Evolutionary conservation across 2,888 invertebrate genomes (phyloP).

Genomic region (Ochropleura leucogaster): DNA sequence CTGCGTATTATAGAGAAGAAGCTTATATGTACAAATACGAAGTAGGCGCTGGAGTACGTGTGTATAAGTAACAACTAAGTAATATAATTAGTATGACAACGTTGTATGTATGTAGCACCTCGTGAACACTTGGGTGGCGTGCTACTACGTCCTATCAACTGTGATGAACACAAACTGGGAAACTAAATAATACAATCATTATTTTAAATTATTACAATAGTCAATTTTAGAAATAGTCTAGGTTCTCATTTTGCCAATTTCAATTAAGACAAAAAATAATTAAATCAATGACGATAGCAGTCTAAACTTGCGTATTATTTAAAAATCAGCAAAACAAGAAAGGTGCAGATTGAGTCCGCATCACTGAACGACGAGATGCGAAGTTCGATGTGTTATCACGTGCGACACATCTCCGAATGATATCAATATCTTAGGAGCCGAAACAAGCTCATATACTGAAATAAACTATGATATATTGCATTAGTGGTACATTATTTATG

Average conservation of each 20-base stretch:
- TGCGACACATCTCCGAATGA: neutral
- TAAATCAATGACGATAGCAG: neutral
- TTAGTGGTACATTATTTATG: constrained; percentile 48
- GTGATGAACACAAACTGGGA: constrained; percentile 37
- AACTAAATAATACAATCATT: constrained; percentile 31
- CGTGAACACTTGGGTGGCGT: constrained; percentile 72
- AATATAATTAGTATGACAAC: constrained; percentile 57
- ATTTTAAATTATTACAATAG: constrained; percentile 20
- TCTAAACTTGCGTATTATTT: constrained; percentile 17
- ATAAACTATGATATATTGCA: constrained; percentile 63
- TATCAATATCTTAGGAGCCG: constrained; percentile 10
- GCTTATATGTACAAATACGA: constrained; percentile 54
- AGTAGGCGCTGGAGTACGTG: constrained; percentile 56
- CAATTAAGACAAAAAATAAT: constrained; percentile 6
- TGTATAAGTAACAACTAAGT: constrained; percentile 54
- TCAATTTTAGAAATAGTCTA: constrained; percentile 30
- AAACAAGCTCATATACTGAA: constrained; percentile 49
- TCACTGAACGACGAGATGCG: neutral
- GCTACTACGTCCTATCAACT: neutral
- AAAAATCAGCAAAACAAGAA: constrained; percentile 16
- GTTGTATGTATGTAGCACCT: constrained; percentile 71
- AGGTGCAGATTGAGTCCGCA: constrained; percentile 8
- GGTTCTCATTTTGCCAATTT: constrained; percentile 29
- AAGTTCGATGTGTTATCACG: neutral
- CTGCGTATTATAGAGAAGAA: constrained; percentile 35